These are phyloP conservation scores for Athripsodes cinereus DNA, from an alignment of 2,888 invertebrate species.

Conservation along the genomic window DNA sequence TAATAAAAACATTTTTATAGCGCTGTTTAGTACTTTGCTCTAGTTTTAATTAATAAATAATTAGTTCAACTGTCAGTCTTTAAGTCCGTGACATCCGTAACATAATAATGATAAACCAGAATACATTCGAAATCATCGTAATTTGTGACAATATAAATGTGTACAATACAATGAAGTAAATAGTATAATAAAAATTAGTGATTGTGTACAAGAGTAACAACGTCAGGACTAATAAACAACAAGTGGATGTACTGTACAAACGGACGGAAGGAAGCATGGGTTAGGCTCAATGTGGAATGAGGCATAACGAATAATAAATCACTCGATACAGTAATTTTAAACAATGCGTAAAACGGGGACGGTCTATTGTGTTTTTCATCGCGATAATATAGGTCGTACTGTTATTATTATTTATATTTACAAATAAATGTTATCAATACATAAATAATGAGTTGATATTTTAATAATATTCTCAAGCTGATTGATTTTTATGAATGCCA, in stretches of 20 bases:
- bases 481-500: too few species aligned
- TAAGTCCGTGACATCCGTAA: conserved; percentile 19
- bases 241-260: conserved; percentile 4
- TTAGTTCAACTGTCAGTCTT: conserved; percentile 16
- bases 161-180: too few species aligned
- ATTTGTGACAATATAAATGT: too few species aligned
- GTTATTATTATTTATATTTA: too few species aligned
- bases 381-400: background rate
- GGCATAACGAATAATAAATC: conserved; percentile 5
- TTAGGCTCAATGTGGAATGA: conserved; percentile 15
- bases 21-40: background rate
- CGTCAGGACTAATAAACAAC: background rate
- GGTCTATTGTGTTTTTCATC: background rate
- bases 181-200: too few species aligned
- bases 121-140: too few species aligned
- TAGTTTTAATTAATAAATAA: conserved; percentile 15
- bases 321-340: background rate
- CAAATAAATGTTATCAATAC: too few species aligned
- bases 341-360: too few species aligned
- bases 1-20: background rate
- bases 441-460: too few species aligned
- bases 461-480: too few species aligned
- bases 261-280: conserved; percentile 27
- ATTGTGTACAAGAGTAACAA: background rate
- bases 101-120: too few species aligned